Percentiles rank a stretch among this genome's conserved stretches.
Evolutionary conservation across 2,797 vertebrate species (phyloP).

Genomic region (Sebastes aleutianus): DNA sequence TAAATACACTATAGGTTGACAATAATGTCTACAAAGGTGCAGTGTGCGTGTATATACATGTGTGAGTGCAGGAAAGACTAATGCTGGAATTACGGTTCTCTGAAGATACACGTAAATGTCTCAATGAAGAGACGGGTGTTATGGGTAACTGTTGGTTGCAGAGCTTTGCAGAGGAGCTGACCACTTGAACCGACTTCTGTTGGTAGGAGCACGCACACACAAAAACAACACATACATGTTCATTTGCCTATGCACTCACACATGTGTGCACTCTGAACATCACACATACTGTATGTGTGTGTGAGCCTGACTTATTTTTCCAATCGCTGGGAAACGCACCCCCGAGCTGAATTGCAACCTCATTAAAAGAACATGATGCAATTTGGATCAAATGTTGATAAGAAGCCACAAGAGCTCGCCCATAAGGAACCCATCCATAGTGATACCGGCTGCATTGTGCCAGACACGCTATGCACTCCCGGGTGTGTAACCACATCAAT

Average conservation of each 20-base stretch:
- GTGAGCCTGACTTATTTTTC: slow-evolving; percentile 27
- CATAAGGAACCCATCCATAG: slow-evolving; percentile 59
- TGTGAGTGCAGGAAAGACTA: neutral
- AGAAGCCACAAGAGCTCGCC: slow-evolving; percentile 64
- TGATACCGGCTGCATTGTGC: slow-evolving; percentile 46
- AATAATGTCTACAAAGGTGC: neutral
- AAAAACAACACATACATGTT: neutral
- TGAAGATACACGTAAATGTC: neutral
- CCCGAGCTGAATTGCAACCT: slow-evolving; percentile 56
- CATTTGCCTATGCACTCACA: neutral
- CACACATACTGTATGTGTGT: neutral
- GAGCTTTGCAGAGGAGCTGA: neutral
- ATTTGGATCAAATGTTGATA: slow-evolving; percentile 76
- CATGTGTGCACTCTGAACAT: neutral
- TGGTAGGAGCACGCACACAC: neutral
- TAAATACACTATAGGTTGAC: neutral
- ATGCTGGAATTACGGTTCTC: neutral
- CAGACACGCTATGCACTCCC: slow-evolving; percentile 35
- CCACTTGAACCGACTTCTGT: neutral
- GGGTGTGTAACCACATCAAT: slow-evolving; percentile 62
- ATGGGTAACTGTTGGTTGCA: neutral
- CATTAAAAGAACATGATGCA: slow-evolving; percentile 79
- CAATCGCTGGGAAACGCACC: slow-evolving; percentile 38
- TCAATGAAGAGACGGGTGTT: neutral
- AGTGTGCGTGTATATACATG: neutral